Evolutionary conservation across 1,140 invertebrate genomes (phyloP).

Genomic region (Anthonomus grandis): DNA sequence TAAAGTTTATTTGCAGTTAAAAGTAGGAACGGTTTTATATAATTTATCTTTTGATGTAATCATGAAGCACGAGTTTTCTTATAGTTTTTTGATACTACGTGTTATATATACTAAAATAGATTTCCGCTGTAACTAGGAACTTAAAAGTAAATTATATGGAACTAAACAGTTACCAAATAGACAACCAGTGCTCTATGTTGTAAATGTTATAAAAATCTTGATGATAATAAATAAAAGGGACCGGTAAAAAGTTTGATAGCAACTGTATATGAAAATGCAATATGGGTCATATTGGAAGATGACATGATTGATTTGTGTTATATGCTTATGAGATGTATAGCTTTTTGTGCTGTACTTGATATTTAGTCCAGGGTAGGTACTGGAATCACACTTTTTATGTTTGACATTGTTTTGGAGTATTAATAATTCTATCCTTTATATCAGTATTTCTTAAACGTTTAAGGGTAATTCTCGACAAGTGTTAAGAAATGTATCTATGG

Average conservation of each 20-base stretch:
- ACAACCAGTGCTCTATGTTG: neutral
- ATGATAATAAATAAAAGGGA: neutral
- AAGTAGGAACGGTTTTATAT: slow-evolving; percentile 2
- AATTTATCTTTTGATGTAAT: slow-evolving; percentile 17
- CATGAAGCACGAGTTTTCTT: slow-evolving; percentile 7
- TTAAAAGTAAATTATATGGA: neutral
- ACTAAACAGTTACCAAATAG: neutral
- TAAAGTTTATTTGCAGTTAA: neutral
- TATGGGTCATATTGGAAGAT: too few species aligned
- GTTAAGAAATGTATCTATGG: too few species aligned
- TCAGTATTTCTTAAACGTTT: too few species aligned
- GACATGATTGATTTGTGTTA: too few species aligned
- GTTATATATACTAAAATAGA: neutral
- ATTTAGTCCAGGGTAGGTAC: too few species aligned
- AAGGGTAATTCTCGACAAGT: too few species aligned
- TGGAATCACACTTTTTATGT: too few species aligned
- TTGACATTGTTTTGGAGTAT: too few species aligned
- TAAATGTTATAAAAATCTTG: neutral
- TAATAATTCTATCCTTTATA: too few species aligned
- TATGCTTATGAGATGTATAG: too few species aligned
- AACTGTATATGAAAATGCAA: too few species aligned
- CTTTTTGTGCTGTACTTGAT: too few species aligned
- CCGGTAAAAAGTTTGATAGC: neutral
- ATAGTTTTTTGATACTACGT: slow-evolving; percentile 9
- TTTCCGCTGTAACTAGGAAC: neutral